These are phyloP conservation scores for Hippocampus zosterae DNA, from an alignment of 2,113 vertebrate species.

Conservation along the genomic window DNA sequence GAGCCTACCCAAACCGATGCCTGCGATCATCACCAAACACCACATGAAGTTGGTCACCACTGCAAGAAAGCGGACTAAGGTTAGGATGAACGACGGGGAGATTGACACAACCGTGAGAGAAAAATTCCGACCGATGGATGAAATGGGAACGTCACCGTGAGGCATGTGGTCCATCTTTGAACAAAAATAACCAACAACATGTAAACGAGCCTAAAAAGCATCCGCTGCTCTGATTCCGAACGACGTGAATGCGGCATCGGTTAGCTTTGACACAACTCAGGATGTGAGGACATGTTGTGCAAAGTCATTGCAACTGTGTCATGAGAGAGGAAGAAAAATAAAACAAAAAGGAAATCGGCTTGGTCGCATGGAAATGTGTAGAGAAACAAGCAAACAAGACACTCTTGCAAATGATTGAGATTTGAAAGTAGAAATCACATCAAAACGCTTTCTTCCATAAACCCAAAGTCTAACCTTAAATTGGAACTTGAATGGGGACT, in stretches of 20 bases:
- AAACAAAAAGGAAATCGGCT: background rate
- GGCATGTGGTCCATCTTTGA: background rate
- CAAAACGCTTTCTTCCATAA: no score
- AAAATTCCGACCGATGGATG: slow-evolving; percentile 36
- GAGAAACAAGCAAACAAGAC: no score
- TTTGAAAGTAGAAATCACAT: no score
- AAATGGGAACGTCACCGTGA: slow-evolving; percentile 5
- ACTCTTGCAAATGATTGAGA: no score
- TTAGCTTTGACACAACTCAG: background rate
- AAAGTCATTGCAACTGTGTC: background rate
- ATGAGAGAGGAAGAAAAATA: background rate
- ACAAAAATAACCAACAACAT: background rate
- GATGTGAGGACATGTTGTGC: background rate
- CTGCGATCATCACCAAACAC: slow-evolving; percentile 59
- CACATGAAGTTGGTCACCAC: slow-evolving; percentile 50
- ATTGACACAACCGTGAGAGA: background rate
- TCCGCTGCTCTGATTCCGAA: background rate
- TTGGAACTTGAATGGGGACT: no score
- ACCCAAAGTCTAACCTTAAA: no score
- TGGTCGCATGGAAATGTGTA: background rate
- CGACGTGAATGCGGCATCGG: background rate
- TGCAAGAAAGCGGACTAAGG: slow-evolving; percentile 10
- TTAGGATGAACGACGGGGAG: background rate
- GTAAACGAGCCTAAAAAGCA: background rate
- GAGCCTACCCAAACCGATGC: slow-evolving; percentile 50